Conservation (phyloP, 2,888 invertebrate species). For the Eupithecia pulchellata region DNA sequence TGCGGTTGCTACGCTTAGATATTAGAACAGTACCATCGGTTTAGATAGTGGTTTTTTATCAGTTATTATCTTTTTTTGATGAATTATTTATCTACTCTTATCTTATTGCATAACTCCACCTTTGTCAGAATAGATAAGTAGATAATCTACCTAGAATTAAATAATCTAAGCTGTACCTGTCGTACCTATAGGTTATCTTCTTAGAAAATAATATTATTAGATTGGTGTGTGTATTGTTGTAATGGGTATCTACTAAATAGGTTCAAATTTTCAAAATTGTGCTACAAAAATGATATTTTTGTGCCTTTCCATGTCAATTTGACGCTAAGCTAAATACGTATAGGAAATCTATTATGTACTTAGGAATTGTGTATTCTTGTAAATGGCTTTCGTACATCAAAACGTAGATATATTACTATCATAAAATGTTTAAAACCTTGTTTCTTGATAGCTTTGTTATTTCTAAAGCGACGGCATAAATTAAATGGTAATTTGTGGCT, state of each 20-base stretch:
- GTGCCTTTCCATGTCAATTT: conserved; percentile 56
- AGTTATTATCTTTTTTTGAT: no score
- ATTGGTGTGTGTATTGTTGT: conserved; percentile 1
- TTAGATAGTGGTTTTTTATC: no score
- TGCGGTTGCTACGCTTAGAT: no score
- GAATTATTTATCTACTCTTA: no score
- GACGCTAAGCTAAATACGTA: conserved; percentile 39
- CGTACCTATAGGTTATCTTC: neutral
- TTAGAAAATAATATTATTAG: neutral
- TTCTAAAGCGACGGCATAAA: neutral
- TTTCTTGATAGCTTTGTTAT: neutral
- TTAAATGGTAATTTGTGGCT: neutral
- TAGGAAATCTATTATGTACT: neutral
- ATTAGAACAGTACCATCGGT: no score
- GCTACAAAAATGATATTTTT: conserved; percentile 37
- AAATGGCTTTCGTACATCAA: neutral
- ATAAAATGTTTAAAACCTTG: neutral
- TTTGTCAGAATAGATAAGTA: neutral
- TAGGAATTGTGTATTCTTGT: neutral
- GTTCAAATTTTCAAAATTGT: conserved; percentile 16
- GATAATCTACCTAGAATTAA: neutral
- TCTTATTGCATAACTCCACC: no score
- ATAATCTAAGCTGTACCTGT: neutral
- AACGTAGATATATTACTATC: neutral
- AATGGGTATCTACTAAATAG: neutral